Evolutionary conservation across 2,888 invertebrate genomes (phyloP).

Genomic region (Hermaeophaga mercurialis): DNA sequence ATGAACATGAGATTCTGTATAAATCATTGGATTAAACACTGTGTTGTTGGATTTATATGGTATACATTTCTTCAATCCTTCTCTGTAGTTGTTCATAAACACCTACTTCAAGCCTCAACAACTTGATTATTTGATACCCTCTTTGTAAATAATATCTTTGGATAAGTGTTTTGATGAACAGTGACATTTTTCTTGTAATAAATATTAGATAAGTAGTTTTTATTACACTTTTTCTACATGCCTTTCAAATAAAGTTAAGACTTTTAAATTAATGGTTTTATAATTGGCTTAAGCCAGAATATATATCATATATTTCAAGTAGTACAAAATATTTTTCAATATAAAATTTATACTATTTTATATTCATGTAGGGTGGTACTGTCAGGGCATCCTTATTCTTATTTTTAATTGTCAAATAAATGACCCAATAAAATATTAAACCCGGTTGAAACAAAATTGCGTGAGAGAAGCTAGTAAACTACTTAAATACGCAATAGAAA

Average conservation of each 20-base stretch:
- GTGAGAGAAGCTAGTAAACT: slow-evolving; percentile 27
- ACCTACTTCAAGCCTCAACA: slow-evolving; percentile 14
- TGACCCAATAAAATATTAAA: slow-evolving; percentile 2
- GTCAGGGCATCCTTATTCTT: too few species aligned
- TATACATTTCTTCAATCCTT: neutral
- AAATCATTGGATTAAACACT: too few species aligned
- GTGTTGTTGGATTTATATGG: too few species aligned
- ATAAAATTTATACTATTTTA: too few species aligned
- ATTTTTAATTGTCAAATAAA: too few species aligned
- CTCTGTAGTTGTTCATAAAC: slow-evolving; percentile 8
- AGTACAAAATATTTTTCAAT: too few species aligned
- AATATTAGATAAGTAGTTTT: slow-evolving; percentile 12
- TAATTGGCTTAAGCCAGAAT: too few species aligned
- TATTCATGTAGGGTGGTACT: too few species aligned
- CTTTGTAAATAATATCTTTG: slow-evolving; percentile 15
- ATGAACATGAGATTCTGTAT: too few species aligned
- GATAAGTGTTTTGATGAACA: slow-evolving; percentile 20
- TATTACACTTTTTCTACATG: slow-evolving; percentile 6
- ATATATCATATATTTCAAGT: too few species aligned
- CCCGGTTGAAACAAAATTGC: slow-evolving; percentile 10
- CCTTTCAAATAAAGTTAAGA: neutral
- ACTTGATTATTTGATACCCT: slow-evolving; percentile 21
- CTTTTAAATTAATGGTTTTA: neutral
- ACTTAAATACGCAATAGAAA: slow-evolving; percentile 37
- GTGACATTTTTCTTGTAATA: slow-evolving; percentile 18